These are phyloP conservation scores for Melipona beecheii DNA, from an alignment of 2,888 invertebrate species.

Conservation along the genomic window DNA sequence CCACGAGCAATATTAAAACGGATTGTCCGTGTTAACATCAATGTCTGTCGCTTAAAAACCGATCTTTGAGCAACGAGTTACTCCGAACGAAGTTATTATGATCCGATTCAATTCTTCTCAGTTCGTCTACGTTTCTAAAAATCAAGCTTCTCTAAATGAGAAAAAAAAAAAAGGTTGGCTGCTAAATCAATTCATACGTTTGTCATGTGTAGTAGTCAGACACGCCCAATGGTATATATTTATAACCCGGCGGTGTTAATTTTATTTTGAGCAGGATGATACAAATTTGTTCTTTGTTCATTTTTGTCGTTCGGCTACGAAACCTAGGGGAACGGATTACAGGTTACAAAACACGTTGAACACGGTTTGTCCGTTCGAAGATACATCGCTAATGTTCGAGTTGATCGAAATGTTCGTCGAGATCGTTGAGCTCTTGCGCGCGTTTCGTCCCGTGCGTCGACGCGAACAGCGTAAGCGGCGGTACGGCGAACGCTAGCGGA, in stretches of 20 bases:
- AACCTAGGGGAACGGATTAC: constrained; percentile 39
- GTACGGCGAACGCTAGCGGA: constrained; percentile 25
- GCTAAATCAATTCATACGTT: constrained; percentile 16
- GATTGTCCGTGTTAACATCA: background rate
- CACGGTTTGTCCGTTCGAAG: constrained; percentile 30
- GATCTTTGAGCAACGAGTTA: constrained; percentile 10
- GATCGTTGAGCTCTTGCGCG: constrained; percentile 21
- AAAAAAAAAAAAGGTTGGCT: constrained; percentile 4
- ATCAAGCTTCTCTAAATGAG: constrained; percentile 2
- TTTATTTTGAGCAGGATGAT: constrained; percentile 40
- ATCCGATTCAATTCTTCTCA: background rate
- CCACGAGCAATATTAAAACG: background rate
- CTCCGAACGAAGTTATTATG: background rate
- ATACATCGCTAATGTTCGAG: constrained; percentile 26
- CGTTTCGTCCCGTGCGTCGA: constrained; percentile 20
- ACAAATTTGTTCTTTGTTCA: constrained; percentile 30
- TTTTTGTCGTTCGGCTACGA: constrained; percentile 15
- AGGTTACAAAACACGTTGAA: constrained; percentile 50
- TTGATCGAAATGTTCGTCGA: constrained; percentile 32
- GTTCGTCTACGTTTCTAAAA: too few species aligned
- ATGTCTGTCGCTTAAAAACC: background rate
- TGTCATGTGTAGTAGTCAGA: constrained; percentile 25
- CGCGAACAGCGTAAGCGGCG: constrained; percentile 37
- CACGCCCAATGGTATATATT: constrained; percentile 26
- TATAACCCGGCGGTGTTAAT: constrained; percentile 27